Percentiles rank a stretch among this genome's conserved stretches.
phyloP scores from a whole-genome alignment of 2,797 vertebrate genomes.

The Crotalus adamanteus region DNA sequence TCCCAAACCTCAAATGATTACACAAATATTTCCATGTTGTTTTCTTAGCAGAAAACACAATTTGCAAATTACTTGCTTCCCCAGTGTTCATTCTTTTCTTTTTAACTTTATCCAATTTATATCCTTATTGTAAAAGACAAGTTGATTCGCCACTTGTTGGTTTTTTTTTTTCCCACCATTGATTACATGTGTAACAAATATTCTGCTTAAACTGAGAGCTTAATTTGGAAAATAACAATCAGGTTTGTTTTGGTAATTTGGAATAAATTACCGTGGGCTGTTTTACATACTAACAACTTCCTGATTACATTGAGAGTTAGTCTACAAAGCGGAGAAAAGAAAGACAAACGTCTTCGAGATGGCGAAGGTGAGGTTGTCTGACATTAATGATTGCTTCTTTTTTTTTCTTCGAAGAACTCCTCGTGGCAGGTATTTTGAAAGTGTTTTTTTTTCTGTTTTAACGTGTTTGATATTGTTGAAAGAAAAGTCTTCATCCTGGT shows the following conservation, averaged over 20 bases:
- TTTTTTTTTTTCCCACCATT: neutral
- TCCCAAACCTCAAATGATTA: neutral
- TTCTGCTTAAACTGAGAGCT: neutral
- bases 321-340: neutral
- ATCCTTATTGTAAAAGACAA: neutral
- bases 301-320: neutral
- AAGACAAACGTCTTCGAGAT: neutral
- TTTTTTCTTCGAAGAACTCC: neutral
- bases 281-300: neutral
- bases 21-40: neutral
- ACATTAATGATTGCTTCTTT: neutral
- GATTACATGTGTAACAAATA: neutral
- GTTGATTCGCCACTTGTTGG: neutral
- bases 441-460: neutral
- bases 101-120: neutral
- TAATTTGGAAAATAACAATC: neutral
- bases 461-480: neutral
- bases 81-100: neutral
- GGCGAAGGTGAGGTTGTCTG: neutral
- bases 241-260: neutral
- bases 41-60: neutral
- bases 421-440: neutral
- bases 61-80: neutral
- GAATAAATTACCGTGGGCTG: conserved; percentile 1
- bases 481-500: too few species aligned